Percentiles rank a stretch among this genome's conserved stretches.
phyloP scores from a whole-genome alignment of 2,888 invertebrate genomes.

The Amphipoea lucens region DNA sequence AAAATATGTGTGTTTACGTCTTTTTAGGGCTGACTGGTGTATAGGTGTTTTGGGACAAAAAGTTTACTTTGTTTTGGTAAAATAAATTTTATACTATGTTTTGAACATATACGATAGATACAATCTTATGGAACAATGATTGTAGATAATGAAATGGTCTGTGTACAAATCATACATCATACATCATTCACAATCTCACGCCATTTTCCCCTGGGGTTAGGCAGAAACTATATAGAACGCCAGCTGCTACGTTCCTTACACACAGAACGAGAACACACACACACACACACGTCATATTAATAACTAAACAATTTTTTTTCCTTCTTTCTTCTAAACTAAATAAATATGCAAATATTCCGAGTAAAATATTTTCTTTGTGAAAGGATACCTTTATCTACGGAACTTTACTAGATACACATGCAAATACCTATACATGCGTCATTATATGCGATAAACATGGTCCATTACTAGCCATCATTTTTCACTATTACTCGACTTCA shows the following conservation, averaged over 20 bases:
- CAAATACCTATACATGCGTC: background rate
- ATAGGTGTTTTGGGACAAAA: background rate
- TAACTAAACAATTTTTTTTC: background rate
- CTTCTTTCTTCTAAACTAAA: background rate
- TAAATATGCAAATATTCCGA: background rate
- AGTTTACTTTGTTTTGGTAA: background rate
- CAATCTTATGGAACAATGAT: background rate
- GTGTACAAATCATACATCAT: too few species aligned
- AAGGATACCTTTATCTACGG: background rate
- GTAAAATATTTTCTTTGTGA: background rate
- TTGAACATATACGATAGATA: background rate
- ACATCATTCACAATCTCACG: background rate
- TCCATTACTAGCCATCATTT: background rate
- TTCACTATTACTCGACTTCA: conserved; percentile 18
- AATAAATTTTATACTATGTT: background rate
- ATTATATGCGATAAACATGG: background rate
- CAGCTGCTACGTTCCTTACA: background rate
- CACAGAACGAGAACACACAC: background rate
- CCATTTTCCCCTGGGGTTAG: background rate
- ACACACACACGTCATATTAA: background rate
- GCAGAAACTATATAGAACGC: background rate
- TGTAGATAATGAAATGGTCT: background rate
- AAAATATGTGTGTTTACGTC: background rate
- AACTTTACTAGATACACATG: background rate
- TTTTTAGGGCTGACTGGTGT: background rate